A percentile compares a stretch with the other conserved stretches of the same genome.
Conservation (phyloP, 2,113 vertebrate species). For the Dipodomys spectabilis region DNA sequence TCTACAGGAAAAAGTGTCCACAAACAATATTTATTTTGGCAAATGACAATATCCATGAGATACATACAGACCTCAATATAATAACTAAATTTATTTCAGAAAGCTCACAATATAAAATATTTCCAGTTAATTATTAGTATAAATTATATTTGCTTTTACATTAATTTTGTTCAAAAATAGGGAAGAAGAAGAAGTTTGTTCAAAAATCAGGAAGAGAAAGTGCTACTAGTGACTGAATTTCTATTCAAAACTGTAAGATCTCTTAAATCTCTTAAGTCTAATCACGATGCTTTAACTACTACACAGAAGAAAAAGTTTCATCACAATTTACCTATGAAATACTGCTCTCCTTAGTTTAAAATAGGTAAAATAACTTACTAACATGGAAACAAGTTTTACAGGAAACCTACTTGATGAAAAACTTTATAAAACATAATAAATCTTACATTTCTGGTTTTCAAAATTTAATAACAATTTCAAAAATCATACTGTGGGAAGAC, state of each 20-base stretch:
- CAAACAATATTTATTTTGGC: neutral
- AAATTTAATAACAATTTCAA: conserved; percentile 22
- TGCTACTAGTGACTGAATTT: neutral
- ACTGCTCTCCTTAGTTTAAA: neutral
- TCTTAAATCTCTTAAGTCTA: neutral
- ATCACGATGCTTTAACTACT: neutral
- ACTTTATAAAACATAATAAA: conserved; percentile 2
- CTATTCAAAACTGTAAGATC: neutral
- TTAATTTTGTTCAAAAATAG: conserved; percentile 31
- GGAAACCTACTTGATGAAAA: neutral
- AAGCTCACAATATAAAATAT: conserved; percentile 8
- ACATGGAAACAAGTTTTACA: conserved; percentile 2
- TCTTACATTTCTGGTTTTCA: neutral
- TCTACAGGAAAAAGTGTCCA: neutral
- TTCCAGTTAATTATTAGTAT: neutral
- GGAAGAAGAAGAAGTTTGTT: neutral
- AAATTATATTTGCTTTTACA: neutral
- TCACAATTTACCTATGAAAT: neutral
- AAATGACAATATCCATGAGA: conserved; percentile 28
- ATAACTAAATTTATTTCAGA: conserved; percentile 38
- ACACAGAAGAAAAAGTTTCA: neutral
- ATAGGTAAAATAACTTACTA: neutral
- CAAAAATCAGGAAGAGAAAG: conserved; percentile 18
- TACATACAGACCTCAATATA: neutral
- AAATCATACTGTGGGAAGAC: conserved; percentile 3